A percentile compares a stretch with the other conserved stretches of the same genome.
These are phyloP conservation scores for Salvelinus fontinalis DNA, from an alignment of 2,113 vertebrate species.

Conservation along the genomic window DNA sequence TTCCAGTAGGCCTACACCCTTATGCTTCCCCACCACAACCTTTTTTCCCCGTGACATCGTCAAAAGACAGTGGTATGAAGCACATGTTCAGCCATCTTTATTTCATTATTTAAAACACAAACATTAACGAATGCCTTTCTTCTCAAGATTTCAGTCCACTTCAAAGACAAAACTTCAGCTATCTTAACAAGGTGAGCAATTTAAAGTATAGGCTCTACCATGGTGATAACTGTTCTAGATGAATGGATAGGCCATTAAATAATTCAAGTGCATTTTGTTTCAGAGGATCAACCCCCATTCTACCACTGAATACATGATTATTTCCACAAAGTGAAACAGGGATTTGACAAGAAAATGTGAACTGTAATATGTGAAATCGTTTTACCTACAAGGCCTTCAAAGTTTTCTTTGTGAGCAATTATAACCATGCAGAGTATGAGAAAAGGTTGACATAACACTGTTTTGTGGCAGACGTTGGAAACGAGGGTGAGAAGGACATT, in stretches of 20 bases:
- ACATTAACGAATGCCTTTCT: slow-evolving; percentile 16
- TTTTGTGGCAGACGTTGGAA: slow-evolving; percentile 5
- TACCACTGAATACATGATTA: not conserved
- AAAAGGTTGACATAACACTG: not conserved
- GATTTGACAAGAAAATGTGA: no score
- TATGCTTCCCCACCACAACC: not conserved
- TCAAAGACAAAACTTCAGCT: not conserved
- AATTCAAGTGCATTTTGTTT: not conserved
- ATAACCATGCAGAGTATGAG: slow-evolving; percentile 1
- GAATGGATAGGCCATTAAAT: not conserved
- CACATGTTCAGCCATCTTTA: slow-evolving; percentile 12
- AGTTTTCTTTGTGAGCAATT: not conserved
- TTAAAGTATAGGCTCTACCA: not conserved
- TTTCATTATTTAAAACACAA: slow-evolving; percentile 24
- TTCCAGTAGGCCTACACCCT: not conserved
- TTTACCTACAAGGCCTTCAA: not conserved
- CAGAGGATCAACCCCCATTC: not conserved
- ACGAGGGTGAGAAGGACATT: not conserved
- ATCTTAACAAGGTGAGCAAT: not conserved
- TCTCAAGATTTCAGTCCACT: not conserved
- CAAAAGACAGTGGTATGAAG: not conserved
- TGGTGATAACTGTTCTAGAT: not conserved
- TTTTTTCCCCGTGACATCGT: not conserved
- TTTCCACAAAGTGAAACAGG: no score
- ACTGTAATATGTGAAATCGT: no score